Evolutionary conservation across 2,113 vertebrate species (phyloP), one percentile per base, ranked within the genome.

Genomic region (Pelecanoides urinatrix): DNA sequence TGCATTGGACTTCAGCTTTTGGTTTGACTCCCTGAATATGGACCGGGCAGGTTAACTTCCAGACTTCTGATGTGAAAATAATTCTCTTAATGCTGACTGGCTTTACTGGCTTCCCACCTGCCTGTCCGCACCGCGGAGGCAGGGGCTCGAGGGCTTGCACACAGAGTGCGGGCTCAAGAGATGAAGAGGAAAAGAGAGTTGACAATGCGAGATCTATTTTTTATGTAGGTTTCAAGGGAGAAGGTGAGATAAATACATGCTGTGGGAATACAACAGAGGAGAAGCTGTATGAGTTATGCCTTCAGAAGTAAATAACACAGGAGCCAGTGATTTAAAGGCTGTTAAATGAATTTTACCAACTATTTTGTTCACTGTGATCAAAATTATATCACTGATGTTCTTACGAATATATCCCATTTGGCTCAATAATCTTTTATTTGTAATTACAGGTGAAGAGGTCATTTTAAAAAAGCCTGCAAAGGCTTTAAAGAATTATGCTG

Each of bases 401-500:
- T 77, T 88, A 88, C 78, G 91, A 96, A 94, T 96, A 94, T 67
- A 97, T 96, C 96, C 93, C 95, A 95, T 94, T 97, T 94, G 94
- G 67, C 81, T 96, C 81, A 92, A 96, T 96, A 95, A 93, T 97
- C 84, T 96, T 95, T 93, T 96, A 84, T 94, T 97, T 94, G 87
- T 95, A 97, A 96, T 95, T 96, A 83, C 67, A 94, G 91, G 94
- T 96, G 87, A 96, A 91, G 77, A 86, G 96, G 94, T 95, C 91
- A 49, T 86, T 96, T 96, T 90, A 90, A 95, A 88, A 96, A 96
- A 94, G 81, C 71, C 71, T 90, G 74, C 38, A 55, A 66, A 82
- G 56, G 19, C 61, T 92, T 95, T 94, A 94, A 96, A 94, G 88
- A 97, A 92, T 94, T 86, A 93, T 12, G 38, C 80, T 92, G 90